phyloP scores from a whole-genome alignment of 1,140 invertebrate genomes.

The Aphis craccivora region DNA sequence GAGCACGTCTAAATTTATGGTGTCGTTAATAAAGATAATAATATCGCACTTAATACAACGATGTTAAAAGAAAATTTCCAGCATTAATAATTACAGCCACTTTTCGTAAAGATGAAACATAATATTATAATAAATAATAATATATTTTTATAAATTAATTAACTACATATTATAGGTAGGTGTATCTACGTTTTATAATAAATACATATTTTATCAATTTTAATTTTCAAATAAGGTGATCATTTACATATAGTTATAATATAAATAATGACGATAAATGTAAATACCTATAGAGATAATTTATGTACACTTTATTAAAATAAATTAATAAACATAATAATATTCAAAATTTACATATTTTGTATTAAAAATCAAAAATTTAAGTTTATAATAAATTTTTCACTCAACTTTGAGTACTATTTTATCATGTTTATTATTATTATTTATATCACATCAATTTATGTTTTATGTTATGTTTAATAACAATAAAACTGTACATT shows the following conservation, averaged over 20 bases:
- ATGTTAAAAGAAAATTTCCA: conserved; percentile 4
- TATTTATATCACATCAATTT: neutral
- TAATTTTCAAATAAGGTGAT: neutral
- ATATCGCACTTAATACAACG: neutral
- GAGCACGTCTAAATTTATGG: neutral
- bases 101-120: neutral
- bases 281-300: neutral
- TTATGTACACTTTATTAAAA: no score
- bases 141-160: neutral
- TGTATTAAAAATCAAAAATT: neutral
- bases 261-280: neutral
- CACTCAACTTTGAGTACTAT: neutral
- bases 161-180: neutral
- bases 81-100: neutral
- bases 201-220: neutral
- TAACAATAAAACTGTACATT: neutral
- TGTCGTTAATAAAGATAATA: conserved; percentile 37
- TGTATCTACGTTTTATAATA: neutral
- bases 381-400: neutral
- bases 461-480: neutral
- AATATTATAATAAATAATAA: neutral
- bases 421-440: no score
- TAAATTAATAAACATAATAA: neutral
- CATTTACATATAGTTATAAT: neutral
- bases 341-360: neutral